These are phyloP conservation scores for Ciconia boyciana DNA, from an alignment of 2,113 vertebrate species.

Conservation along the genomic window DNA sequence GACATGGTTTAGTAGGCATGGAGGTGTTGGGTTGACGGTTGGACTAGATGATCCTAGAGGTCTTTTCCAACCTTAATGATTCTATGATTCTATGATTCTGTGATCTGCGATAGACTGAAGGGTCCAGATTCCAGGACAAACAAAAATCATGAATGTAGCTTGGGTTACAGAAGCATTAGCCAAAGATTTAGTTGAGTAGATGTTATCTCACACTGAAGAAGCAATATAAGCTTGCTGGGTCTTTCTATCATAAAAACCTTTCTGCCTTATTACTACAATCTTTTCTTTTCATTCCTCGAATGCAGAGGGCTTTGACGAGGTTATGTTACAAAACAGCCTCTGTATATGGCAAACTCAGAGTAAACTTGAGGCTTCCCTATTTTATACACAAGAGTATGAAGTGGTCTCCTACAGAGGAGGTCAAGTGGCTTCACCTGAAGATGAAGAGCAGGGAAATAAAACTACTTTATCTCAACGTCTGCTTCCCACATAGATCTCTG, in stretches of 20 bases:
- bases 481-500: background rate
- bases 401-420: background rate
- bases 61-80: too few species aligned
- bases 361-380: background rate
- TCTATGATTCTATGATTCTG: too few species aligned
- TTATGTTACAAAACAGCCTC: background rate
- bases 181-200: background rate
- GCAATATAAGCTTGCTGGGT: background rate
- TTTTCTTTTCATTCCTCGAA: background rate
- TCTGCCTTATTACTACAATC: background rate
- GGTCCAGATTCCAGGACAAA: background rate
- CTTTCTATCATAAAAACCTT: background rate
- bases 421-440: background rate
- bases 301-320: background rate
- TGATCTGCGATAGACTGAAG: background rate
- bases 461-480: background rate
- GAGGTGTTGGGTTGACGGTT: too few species aligned
- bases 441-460: background rate
- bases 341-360: background rate
- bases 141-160: background rate
- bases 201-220: background rate
- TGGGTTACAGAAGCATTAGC: background rate
- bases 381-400: background rate
- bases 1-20: too few species aligned
- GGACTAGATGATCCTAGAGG: too few species aligned